A percentile compares a stretch with the other conserved stretches of the same genome.
phyloP scores from a whole-genome alignment of 2,888 invertebrate genomes.

The Meliscaeva auricollis region DNA sequence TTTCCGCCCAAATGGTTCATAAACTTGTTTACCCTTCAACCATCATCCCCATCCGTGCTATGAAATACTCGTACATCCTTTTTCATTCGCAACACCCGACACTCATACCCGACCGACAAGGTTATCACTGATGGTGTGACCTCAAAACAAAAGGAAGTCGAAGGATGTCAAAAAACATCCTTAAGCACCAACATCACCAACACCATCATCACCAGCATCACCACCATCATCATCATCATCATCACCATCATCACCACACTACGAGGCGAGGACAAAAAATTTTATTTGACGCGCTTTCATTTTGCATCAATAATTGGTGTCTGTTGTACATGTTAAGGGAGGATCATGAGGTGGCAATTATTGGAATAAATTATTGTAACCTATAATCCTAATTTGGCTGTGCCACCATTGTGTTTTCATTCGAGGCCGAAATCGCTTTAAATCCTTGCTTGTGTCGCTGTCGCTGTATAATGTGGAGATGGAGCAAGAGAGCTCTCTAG shows the following conservation, averaged over 20 bases:
- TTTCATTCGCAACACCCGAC: not conserved
- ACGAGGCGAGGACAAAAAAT: not conserved
- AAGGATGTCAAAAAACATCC: conserved; percentile 28
- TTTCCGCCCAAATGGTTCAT: conserved; percentile 58
- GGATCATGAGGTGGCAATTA: conserved; percentile 43
- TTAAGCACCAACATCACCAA: conserved; percentile 6
- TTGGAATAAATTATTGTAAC: conserved; percentile 70
- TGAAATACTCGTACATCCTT: conserved; percentile 29
- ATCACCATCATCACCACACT: not conserved
- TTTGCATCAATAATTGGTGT: conserved; percentile 38
- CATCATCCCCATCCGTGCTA: too few species aligned
- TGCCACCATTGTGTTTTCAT: conserved; percentile 47
- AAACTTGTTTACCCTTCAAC: conserved; percentile 58
- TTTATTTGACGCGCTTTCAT: conserved; percentile 38
- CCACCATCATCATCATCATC: conserved; percentile 1
- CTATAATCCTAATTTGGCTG: conserved; percentile 66
- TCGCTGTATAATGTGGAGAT: not conserved
- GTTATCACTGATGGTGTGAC: conserved; percentile 41
- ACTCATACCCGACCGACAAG: conserved; percentile 1
- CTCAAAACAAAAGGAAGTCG: conserved; percentile 28
- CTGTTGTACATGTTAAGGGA: conserved; percentile 7
- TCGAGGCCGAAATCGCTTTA: conserved; percentile 40
- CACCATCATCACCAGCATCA: not conserved
- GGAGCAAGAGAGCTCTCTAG: not conserved
- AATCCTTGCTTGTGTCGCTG: conserved; percentile 5